Evolutionary conservation across 2,888 invertebrate genomes (phyloP), one percentile per base, ranked within the genome.

Genomic region (Thera britannica): DNA sequence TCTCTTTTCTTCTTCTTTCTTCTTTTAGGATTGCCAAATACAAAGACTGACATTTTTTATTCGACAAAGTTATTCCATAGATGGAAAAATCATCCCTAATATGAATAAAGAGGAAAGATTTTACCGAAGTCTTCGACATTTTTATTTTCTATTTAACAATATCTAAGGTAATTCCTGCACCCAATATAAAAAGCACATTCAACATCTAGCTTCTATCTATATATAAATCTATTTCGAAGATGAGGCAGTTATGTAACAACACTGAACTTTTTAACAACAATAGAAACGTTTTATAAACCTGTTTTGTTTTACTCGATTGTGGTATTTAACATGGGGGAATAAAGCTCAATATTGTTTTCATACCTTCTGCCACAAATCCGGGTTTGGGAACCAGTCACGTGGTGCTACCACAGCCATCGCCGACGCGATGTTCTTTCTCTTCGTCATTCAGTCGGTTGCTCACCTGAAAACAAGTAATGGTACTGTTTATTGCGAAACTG

Each of bases 381-480:
- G 55, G 59, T 51, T 41, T 61, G 38, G 35, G 38, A 56, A 34
- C 49, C 41, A 11, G 55, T 62, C 54, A 60, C 49, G 58, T 35
- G 78, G 56, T 36, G 78, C 81, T 85, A 90, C 92, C 90, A 90
- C 82, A 86, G 85, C 85, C 90, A 88, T 61, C 86, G 84, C 41
- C 86, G 85, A 65, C 86, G 82, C 62, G 80, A 75, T 71, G 76
- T 75, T 60, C 70, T 72, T 55, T 76, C 82, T 77, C 76, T 83
- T 76, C 82, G 90, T 93, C 92, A 93, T 90, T 92, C 92, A 70
- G 78, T 88, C 46, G 88, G 72, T 70, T 91, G 91, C 74, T 93
- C 92, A 55, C 91, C 93, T 93, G 79, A 11, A 68, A 69, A 55
- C 34, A 52, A 52, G 8, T 8, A 34, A 34, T 12, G 2, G 3